A percentile compares a stretch with the other conserved stretches of the same genome.
Evolutionary conservation across 2,888 invertebrate genomes (phyloP).

Genomic region (Nomada lathburiana): DNA sequence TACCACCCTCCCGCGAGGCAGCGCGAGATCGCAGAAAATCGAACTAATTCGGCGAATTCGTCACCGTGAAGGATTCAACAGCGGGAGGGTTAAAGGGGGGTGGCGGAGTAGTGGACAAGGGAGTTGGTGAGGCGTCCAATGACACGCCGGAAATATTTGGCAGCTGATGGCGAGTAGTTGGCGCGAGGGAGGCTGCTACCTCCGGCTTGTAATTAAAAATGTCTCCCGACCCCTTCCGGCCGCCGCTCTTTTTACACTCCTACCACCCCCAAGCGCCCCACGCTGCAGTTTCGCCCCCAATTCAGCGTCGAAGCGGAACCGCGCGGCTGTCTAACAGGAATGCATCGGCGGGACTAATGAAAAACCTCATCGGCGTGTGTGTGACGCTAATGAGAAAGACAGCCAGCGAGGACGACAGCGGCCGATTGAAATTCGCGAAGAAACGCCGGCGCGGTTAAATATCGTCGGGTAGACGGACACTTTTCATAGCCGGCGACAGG

Average conservation of each 20-base stretch:
- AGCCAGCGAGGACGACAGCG: conserved; percentile 75
- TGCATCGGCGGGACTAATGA: conserved; percentile 83
- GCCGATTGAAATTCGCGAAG: conserved; percentile 79
- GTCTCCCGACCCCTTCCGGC: conserved; percentile 79
- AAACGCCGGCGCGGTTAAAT: conserved; percentile 66
- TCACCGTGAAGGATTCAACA: conserved; percentile 38
- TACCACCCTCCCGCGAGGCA: neutral
- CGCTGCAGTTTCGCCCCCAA: conserved; percentile 69
- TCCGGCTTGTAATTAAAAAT: conserved; percentile 84
- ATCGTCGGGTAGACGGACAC: conserved; percentile 58
- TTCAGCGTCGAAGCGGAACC: conserved; percentile 64
- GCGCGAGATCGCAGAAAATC: conserved; percentile 47
- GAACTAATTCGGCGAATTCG: conserved; percentile 63
- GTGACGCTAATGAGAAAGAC: conserved; percentile 82
- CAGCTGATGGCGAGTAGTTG: conserved; percentile 81
- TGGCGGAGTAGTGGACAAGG: conserved; percentile 28
- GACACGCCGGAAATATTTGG: conserved; percentile 83
- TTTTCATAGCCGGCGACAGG: conserved; percentile 60
- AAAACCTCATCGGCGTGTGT: conserved; percentile 83
- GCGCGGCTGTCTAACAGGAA: conserved; percentile 80
- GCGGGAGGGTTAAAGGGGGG: conserved; percentile 43
- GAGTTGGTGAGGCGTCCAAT: conserved; percentile 66
- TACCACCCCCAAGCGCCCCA: conserved; percentile 63
- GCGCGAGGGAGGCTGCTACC: conserved; percentile 75
- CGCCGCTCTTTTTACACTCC: conserved; percentile 59